phyloP scores from a whole-genome alignment of 2,888 invertebrate species.

The Tortricodes alternella region DNA sequence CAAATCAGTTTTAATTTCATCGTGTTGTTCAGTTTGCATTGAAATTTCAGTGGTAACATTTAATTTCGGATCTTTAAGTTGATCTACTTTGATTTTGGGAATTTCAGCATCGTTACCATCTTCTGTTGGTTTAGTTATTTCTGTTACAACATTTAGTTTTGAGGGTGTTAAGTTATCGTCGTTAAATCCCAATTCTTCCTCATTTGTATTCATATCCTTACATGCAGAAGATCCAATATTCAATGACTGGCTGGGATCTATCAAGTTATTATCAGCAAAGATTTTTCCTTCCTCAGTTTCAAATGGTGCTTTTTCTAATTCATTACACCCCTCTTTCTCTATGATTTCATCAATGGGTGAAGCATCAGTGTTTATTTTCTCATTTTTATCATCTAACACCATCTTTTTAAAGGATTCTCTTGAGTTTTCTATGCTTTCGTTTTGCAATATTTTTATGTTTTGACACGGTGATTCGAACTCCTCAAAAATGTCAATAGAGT shows the following conservation, averaged over 20 bases:
- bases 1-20: background rate
- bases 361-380: conserved; percentile 32
- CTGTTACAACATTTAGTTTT: too few species aligned
- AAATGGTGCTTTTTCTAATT: background rate
- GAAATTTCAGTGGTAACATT: background rate
- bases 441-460: conserved; percentile 1
- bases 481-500: conserved; percentile 66
- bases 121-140: too few species aligned
- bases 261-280: background rate
- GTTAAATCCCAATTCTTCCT: too few species aligned
- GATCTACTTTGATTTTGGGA: background rate
- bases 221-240: too few species aligned
- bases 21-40: background rate
- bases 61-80: background rate
- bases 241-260: too few species aligned
- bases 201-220: too few species aligned
- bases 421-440: conserved; percentile 36
- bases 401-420: conserved; percentile 47
- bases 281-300: background rate
- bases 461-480: conserved; percentile 48
- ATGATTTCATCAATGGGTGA: conserved; percentile 7
- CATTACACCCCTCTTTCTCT: too few species aligned
- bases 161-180: too few species aligned
- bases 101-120: too few species aligned
- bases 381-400: conserved; percentile 42